Evolutionary conservation across 2,888 invertebrate genomes (phyloP), one percentile per base, ranked within the genome.

Genomic region (Seira sanloemensis): DNA sequence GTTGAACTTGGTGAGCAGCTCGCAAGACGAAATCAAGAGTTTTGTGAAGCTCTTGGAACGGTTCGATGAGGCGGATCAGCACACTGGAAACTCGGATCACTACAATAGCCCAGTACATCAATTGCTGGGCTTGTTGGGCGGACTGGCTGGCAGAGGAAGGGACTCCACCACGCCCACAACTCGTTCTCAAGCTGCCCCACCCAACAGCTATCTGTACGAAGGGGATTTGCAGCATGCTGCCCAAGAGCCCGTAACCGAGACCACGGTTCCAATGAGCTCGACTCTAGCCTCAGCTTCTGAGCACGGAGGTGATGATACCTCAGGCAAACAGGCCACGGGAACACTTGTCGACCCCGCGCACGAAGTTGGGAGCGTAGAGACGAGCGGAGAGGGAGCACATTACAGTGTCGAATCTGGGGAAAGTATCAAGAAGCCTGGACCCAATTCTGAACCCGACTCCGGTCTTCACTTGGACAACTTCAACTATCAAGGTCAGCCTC

Each of bases 181-280:
- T 2, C 2, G 23, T 2, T 83, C 83, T 66, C 83, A 83, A 67
- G 19, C 67, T 83, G 83, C 83, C 78, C 74, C 78, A 27, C 78
- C 77, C 25, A 21, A 18, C 18, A 66, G n/a, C 9, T 1, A 7
- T 68, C 37, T 18, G 18, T 58, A 58, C 18, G 76, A 66, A 7
- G 37, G 83, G 16, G 78, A 74, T 18, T 62, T 84, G 74, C 62
- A 18, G 12, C 72, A n/a, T n/a, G 74, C 81, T 71, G 83, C 82
- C 1, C 81, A 81, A 27, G 82, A 82, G 21, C 25, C 72, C 9
- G 83, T 69, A 16, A 68, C 77, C 1, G 73, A 67, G 19, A 73
- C n/a, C 16, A 19, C 77, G 18, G 25, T 37, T 21, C 27, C 50
- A 25, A 46, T 18, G 50, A 50, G 5, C 16, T 58, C 58, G 16